Percentiles rank a stretch among this genome's conserved stretches.
phyloP scores from a whole-genome alignment of 35 echinoderm and acorn worm genomes.

The Apostichopus parvimensis region DNA sequence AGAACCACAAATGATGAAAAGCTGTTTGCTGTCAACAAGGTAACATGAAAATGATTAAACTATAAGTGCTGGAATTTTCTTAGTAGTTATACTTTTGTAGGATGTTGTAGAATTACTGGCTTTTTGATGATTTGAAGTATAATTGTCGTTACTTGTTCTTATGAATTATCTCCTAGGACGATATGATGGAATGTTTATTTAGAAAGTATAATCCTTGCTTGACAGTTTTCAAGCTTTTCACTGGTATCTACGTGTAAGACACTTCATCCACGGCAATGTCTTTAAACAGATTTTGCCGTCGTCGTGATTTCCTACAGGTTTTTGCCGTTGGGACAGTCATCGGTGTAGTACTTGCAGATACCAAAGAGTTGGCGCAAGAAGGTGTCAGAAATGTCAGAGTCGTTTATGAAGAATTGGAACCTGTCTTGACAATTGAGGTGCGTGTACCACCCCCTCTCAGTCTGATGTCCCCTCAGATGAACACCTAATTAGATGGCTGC shows the following conservation, averaged over 20 bases:
- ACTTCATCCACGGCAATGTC: not conserved
- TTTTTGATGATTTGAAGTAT: no score
- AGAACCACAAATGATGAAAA: slow-evolving; percentile 57
- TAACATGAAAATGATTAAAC: not conserved
- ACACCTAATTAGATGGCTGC: no score
- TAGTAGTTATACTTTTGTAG: no score
- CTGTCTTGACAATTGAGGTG: slow-evolving; percentile 78
- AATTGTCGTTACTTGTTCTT: no score
- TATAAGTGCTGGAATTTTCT: no score
- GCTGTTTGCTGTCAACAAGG: slow-evolving; percentile 59
- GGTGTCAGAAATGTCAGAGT: slow-evolving; percentile 67
- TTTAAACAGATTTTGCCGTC: not conserved
- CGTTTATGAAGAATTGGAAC: slow-evolving; percentile 78
- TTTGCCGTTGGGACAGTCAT: slow-evolving; percentile 61
- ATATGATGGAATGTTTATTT: no score
- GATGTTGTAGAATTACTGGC: no score
- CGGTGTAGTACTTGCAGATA: slow-evolving; percentile 76
- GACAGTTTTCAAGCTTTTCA: no score
- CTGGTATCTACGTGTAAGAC: no score
- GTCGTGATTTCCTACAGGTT: slow-evolving; percentile 33
- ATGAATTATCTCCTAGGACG: no score
- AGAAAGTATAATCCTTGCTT: no score
- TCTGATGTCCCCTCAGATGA: no score
- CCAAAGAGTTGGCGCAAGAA: slow-evolving; percentile 71
- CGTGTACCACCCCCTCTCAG: not conserved